A percentile compares a stretch with the other conserved stretches of the same genome.
These are phyloP conservation scores for Sitobion miscanthi DNA, from an alignment of 1,140 invertebrate species.

Conservation along the genomic window DNA sequence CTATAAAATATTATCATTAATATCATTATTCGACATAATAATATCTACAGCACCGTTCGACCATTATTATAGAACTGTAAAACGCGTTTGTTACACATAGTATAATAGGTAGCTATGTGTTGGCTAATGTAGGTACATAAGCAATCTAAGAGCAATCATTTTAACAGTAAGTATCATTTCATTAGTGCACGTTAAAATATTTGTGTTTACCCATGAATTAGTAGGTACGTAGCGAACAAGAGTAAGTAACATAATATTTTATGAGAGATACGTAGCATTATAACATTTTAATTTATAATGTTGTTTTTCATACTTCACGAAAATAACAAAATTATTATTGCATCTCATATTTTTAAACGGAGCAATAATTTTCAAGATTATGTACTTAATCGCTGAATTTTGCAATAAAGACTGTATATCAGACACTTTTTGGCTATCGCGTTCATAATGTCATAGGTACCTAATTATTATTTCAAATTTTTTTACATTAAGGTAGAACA, in stretches of 20 bases:
- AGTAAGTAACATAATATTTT: not conserved
- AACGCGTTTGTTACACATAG: not conserved
- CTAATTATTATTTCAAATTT: too few species aligned
- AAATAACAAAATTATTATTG: too few species aligned
- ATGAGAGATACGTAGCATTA: too few species aligned
- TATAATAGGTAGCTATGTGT: not conserved
- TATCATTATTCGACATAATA: not conserved
- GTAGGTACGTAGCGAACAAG: not conserved
- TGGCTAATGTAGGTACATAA: not conserved
- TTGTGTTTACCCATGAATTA: not conserved
- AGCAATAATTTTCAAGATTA: too few species aligned
- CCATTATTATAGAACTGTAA: not conserved
- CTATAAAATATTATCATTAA: not conserved
- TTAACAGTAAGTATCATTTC: not conserved
- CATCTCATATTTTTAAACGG: too few species aligned
- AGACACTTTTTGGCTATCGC: too few species aligned
- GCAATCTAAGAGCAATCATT: not conserved
- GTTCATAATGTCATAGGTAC: too few species aligned
- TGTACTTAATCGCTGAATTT: too few species aligned
- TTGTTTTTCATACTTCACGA: too few species aligned
- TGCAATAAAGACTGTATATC: too few species aligned
- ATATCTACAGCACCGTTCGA: not conserved
- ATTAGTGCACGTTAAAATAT: not conserved
- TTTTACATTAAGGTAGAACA: too few species aligned
- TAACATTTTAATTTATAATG: too few species aligned